A percentile compares a stretch with the other conserved stretches of the same genome.
phyloP scores from a whole-genome alignment of 2,797 vertebrate genomes.

The Potorous gilbertii region DNA sequence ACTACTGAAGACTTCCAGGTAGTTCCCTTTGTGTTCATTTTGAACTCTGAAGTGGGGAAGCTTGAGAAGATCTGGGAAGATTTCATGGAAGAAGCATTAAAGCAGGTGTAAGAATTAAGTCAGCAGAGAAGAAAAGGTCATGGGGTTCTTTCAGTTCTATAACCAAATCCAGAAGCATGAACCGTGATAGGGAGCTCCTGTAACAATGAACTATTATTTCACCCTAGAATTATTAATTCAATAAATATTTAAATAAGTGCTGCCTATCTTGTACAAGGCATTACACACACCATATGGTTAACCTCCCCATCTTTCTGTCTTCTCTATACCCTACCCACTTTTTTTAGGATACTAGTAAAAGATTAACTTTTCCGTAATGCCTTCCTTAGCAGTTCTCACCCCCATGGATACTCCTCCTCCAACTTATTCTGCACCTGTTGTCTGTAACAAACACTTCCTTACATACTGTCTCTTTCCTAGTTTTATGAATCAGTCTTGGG shows the following conservation, averaged over 20 bases:
- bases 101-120: neutral
- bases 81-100: neutral
- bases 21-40: too few relatives aligned
- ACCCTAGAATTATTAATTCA: neutral
- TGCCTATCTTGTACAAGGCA: neutral
- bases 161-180: slow-evolving; percentile 16
- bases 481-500: neutral
- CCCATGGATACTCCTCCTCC: neutral
- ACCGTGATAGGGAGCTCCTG: neutral
- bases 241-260: neutral
- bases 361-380: neutral
- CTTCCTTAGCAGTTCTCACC: neutral
- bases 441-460: neutral
- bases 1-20: too few relatives aligned
- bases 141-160: slow-evolving; percentile 41
- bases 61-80: neutral
- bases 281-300: neutral
- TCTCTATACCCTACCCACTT: slow-evolving; percentile 12
- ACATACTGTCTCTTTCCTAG: neutral
- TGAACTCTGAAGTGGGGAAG: neutral
- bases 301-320: neutral
- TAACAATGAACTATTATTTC: slow-evolving; percentile 27
- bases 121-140: neutral
- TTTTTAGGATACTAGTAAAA: neutral
- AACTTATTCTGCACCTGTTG: neutral